Evolutionary conservation across 2,113 vertebrate species (phyloP), one percentile per base, ranked within the genome.

Genomic region (Gila orcuttii): DNA sequence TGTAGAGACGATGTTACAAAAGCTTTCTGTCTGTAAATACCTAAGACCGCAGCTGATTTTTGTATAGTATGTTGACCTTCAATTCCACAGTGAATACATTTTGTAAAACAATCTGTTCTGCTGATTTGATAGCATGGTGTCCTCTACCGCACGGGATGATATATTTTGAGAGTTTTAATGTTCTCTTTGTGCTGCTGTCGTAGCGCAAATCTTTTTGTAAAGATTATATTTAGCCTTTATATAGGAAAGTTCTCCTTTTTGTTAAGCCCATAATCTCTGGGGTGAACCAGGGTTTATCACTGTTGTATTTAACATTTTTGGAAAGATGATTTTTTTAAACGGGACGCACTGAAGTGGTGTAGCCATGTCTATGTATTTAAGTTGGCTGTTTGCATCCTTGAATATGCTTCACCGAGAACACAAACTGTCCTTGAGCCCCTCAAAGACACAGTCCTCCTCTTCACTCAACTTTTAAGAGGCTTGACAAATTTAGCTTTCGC

Each of bases 401-500:
- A 80, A 81, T 66, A 47, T 12, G 28, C 66, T 81, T 60, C 31
- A 59, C 21, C 36, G 6, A 79, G 33, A 60, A 79, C 4, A 25
- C 45, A 21, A 69, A 59, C 45, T 19, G 19, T 69, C 79, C 62
- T 82, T 82, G 80, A 82, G 28, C 60, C 64, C 21, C 80, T 82
- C 62, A 69, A 80, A 64, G 80, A 82, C 79, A 50, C 25, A 52
- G 80, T 82, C 42, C 19, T 68, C 60, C 10, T 55, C 45, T 36
- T 82, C 62, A 68, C 79, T 82, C 80, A 68, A 82, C 80, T 52
- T 82, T 69, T 82, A 82, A 82, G 64, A 82, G 45, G 62, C 80
- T 68, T 82, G 80, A 69, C 60, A n/a, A 82, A 82, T 69, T 36
- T 68, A 82, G 80, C 62, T 82, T 76, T 68, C 47, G 74, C 19